Conservation (phyloP, 2,888 invertebrate species). For the Tenthredo distinguenda region DNA sequence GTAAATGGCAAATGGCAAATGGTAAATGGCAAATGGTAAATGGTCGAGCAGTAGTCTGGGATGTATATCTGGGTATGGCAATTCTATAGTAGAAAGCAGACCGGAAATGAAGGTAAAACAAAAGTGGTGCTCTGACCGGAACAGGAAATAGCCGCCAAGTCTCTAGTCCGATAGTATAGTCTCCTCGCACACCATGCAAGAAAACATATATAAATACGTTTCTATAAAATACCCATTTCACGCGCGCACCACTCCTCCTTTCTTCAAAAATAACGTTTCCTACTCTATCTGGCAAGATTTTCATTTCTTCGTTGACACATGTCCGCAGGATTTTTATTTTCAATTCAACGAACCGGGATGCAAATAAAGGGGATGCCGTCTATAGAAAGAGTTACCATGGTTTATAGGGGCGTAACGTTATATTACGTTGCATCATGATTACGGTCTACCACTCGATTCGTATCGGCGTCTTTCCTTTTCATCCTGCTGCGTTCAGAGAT, state of each 20-base stretch:
- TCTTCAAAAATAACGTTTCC: neutral
- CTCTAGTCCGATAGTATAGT: slow-evolving; percentile 52
- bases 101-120: slow-evolving; percentile 65
- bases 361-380: neutral
- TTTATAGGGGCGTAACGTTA: neutral
- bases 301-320: neutral
- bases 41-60: slow-evolving; percentile 51
- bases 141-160: slow-evolving; percentile 61
- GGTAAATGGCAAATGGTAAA: slow-evolving; percentile 54
- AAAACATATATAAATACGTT: neutral
- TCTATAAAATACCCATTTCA: neutral
- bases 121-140: slow-evolving; percentile 65
- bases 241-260: neutral
- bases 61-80: neutral
- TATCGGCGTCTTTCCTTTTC: neutral
- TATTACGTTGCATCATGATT: neutral
- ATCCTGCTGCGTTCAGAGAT: neutral
- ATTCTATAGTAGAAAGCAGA: slow-evolving; percentile 59
- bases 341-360: neutral
- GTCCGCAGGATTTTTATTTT: neutral
- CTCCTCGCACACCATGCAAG: neutral
- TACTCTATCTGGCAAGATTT: neutral
- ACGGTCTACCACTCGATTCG: neutral
- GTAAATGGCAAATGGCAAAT: neutral
- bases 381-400: neutral